Conservation (phyloP, 2,797 vertebrate species). For the Caiman crocodilus region DNA sequence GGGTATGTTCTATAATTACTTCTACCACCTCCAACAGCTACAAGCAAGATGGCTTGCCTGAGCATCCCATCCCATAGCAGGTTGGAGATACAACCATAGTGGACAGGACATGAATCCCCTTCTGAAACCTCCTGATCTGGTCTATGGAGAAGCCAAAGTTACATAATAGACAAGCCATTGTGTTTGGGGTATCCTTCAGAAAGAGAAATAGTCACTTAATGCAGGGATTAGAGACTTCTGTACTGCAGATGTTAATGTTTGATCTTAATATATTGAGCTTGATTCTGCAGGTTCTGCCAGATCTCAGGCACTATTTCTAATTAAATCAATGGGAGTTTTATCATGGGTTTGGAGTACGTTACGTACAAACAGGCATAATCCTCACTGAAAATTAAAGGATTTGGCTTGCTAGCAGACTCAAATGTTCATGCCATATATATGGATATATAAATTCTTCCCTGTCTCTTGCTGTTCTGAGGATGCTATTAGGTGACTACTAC, state of each 20-base stretch:
- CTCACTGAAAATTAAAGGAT: not conserved
- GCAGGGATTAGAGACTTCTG: not conserved
- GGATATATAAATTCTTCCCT: not conserved
- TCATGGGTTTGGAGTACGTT: not conserved
- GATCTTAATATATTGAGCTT: not conserved
- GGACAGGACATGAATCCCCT: not conserved
- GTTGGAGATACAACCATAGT: not conserved
- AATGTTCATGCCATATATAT: not conserved
- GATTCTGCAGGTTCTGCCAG: not conserved
- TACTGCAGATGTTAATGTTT: not conserved
- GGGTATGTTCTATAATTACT: not conserved
- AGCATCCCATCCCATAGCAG: not conserved
- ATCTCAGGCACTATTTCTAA: not conserved
- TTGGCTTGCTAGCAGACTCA: not conserved
- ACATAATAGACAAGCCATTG: too few species aligned
- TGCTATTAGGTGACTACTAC: not conserved
- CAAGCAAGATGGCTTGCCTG: not conserved
- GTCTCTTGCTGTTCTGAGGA: not conserved
- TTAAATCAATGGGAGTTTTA: not conserved
- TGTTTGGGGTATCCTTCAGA: not conserved
- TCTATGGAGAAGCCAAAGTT: not conserved
- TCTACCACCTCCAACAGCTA: not conserved
- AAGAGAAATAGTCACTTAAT: not conserved
- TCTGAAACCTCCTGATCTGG: not conserved
- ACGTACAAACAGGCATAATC: not conserved